A percentile compares a stretch with the other conserved stretches of the same genome.
Evolutionary conservation across 2,797 vertebrate species (phyloP).

Genomic region (Gila robusta): DNA sequence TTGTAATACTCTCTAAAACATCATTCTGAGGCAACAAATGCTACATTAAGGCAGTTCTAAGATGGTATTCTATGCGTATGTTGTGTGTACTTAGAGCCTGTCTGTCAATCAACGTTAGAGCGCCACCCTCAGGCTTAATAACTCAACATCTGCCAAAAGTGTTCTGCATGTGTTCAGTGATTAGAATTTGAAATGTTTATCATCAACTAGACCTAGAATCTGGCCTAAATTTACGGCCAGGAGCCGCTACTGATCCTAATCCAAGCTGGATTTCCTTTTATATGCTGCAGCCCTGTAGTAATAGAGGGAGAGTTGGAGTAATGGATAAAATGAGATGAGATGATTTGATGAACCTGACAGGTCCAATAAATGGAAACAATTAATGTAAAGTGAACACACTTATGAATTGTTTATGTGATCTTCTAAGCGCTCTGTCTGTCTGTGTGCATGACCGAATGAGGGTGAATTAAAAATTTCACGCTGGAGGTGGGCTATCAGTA

Average conservation of each 20-base stretch:
- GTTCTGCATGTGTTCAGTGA: too few relatives aligned
- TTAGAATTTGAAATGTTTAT: too few relatives aligned
- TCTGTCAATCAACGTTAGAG: too few relatives aligned
- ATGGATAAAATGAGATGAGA: conserved; percentile 29
- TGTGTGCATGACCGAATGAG: conserved; percentile 23
- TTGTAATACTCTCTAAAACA: too few relatives aligned
- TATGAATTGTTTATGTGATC: conserved; percentile 46
- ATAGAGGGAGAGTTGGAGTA: conserved; percentile 1
- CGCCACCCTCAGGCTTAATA: too few relatives aligned
- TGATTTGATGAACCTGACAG: conserved; percentile 33
- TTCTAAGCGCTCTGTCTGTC: conserved; percentile 26
- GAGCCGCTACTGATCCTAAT: not conserved
- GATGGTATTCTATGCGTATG: too few relatives aligned
- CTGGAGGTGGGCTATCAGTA: conserved; percentile 42
- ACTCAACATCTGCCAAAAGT: too few relatives aligned
- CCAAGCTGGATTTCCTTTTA: not conserved
- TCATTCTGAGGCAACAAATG: too few relatives aligned
- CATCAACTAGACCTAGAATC: too few relatives aligned
- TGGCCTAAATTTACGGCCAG: too few relatives aligned
- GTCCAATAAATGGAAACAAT: conserved; percentile 24
- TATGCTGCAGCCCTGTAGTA: not conserved
- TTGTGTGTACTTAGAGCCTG: too few relatives aligned
- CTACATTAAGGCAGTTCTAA: too few relatives aligned
- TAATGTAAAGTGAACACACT: conserved; percentile 36
- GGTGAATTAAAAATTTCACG: conserved; percentile 40